Conservation (phyloP, 2,113 vertebrate species). For the Ptyas mucosa region DNA sequence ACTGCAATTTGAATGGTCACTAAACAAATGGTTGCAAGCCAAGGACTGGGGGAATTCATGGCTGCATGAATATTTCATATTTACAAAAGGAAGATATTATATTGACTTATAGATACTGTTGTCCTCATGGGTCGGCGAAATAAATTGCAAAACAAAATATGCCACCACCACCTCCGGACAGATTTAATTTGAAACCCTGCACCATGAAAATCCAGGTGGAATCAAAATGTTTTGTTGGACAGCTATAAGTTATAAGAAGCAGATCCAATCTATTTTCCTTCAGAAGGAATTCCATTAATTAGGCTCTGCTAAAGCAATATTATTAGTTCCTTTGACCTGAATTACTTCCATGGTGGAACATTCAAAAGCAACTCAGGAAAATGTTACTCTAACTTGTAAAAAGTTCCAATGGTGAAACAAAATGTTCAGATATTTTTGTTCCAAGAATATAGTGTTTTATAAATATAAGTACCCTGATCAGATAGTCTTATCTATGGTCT, state of each 20-base stretch:
- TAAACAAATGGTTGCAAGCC: no score
- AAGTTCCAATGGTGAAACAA: background rate
- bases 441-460: background rate
- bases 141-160: background rate
- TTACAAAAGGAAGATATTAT: no score
- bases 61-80: no score
- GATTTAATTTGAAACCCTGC: background rate
- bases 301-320: background rate
- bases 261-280: background rate
- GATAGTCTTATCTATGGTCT: background rate
- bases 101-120: no score
- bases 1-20: no score
- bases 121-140: background rate
- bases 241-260: background rate
- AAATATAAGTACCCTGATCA: background rate
- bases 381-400: no score
- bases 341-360: background rate
- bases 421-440: background rate
- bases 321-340: no score
- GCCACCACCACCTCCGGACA: background rate
- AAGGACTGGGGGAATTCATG: no score
- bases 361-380: background rate
- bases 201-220: background rate
- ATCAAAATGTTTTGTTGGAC: background rate
- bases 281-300: background rate